Base-by-base conservation (phyloP, 1,140 invertebrate genomes). In the Polypedilum vanderplanki region DNA sequence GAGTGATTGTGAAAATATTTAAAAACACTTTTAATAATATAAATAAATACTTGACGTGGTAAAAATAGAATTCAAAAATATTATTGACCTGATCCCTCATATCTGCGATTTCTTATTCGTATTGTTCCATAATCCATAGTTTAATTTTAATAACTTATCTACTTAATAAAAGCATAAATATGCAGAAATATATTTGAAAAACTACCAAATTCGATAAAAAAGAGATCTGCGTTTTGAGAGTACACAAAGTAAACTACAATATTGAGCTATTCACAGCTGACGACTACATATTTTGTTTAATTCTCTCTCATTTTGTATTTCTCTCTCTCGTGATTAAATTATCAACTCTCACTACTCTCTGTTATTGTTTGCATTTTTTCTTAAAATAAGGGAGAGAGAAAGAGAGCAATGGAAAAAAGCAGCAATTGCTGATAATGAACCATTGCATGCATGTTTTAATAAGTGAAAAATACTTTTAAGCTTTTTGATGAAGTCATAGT, bases 41-140 rank as follows among this genome's bases (percentile, higher is more conserved):
- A 3, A 33, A 33, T 3, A 33, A 33, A 33, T 5, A 33, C 24
- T 33, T 33, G 24, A 33, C 24, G 24, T 33, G 24, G 24, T 33
- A 67, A 70, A 22, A 18, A 70, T 20, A 70, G 9, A n/a, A n/a
- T 22, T 70, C 20, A 7, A 18, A 7, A 70, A 7, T 70, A 4
- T 2, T 70, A 22, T 70, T 70, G 5, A 70, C 65, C 65, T 70
- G 65, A 12, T 57, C 46, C 10, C 20, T 70, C 65, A 70, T 70
- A 22, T 70, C 65, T 4, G 3, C 65, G 17, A 22, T 70, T 70
- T 9, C 65, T n/a, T 5, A 70, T 18, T 18, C 65, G 17, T 10
- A 70, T 70, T 22, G 65, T 18, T 70, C 65, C 65, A 18, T 70
- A 70, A 70, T 70, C 65, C 65, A 70, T 70, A 22, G 10, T 18